phyloP scores from a whole-genome alignment of 2,113 vertebrate genomes.

The Tachuris rubrigastra region DNA sequence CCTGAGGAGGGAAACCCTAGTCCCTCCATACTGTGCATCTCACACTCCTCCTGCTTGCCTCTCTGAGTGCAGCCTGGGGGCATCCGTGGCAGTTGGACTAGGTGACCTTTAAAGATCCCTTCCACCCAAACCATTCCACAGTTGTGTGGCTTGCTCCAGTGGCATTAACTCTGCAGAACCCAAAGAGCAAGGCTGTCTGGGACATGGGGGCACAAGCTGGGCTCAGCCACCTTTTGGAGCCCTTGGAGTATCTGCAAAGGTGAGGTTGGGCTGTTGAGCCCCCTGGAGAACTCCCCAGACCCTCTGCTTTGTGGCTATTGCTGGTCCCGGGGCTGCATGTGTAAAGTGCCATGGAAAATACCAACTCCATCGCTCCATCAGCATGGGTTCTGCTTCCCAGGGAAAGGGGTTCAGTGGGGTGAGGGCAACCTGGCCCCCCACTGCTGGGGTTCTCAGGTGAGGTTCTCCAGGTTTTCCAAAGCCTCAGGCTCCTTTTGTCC shows the following conservation, averaged over 20 bases:
- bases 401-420: neutral
- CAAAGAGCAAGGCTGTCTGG: neutral
- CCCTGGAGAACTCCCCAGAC: neutral
- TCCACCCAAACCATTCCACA: neutral
- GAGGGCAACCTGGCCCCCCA: neutral
- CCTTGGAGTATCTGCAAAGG: neutral
- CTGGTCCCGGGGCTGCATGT: too few relatives aligned
- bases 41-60: fast-evolving
- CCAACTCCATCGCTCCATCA: fast-evolving
- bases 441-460: neutral
- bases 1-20: fast-evolving
- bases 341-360: neutral
- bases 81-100: fast-evolving
- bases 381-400: neutral
- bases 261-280: neutral
- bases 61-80: too few relatives aligned
- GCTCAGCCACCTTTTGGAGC: neutral
- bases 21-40: neutral
- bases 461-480: neutral
- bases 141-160: neutral
- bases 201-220: neutral
- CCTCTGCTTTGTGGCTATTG: neutral
- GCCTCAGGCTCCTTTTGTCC: neutral
- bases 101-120: neutral
- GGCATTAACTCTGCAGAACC: neutral